Evolutionary conservation across 2,797 vertebrate genomes (phyloP), one percentile per base, ranked within the genome.

Genomic region (Natrix natrix): DNA sequence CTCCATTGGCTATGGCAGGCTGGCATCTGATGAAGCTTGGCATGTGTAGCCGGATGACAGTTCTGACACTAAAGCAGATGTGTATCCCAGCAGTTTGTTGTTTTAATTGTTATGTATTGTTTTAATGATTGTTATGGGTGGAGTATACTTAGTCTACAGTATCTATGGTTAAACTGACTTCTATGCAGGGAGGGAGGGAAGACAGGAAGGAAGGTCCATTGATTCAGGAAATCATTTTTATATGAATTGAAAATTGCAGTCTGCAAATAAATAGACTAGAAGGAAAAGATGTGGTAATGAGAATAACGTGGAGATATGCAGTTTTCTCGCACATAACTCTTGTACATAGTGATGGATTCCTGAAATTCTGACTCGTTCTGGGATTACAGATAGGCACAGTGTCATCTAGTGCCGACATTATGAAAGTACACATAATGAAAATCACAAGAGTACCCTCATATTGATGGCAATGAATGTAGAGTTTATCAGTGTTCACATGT

Each of bases 331-430:
- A 78, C 91, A 63, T 56, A 95, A 91, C 92, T 96, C 94, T 94
- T 93, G 43, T 11, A 17, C 66, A 59, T 92, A 91, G 94, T 90
- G 95, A 96, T 95, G 93, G 94, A 90, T 66, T 95, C 52, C 91
- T 87, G 89, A 55, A 78, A 1, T 14, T 94, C 92, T 92, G 78
- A 91, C 93, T 95, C 55, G 0, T 37, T 74, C 66, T 74, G 66
- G 1, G n/a, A 13, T 96, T 96, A 87, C 94, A 95, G 96, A 92
- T 95, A 94, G 92, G 52, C 95, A 96, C 94, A 97, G 96, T 95
- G 96, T 94, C 97, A 97, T 86, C 97, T 97, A 97, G 95, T 96
- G 96, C 96, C 96, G 78, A 92, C 96, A 94, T 12, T 11, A 1
- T 0, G 14, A 54, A 87, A 93, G 2, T 94, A 94, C 95, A 95